Evolutionary conservation across 2,113 vertebrate genomes (phyloP), one percentile per base, ranked within the genome.

Genomic region (Pseudorectes ferrugineus): DNA sequence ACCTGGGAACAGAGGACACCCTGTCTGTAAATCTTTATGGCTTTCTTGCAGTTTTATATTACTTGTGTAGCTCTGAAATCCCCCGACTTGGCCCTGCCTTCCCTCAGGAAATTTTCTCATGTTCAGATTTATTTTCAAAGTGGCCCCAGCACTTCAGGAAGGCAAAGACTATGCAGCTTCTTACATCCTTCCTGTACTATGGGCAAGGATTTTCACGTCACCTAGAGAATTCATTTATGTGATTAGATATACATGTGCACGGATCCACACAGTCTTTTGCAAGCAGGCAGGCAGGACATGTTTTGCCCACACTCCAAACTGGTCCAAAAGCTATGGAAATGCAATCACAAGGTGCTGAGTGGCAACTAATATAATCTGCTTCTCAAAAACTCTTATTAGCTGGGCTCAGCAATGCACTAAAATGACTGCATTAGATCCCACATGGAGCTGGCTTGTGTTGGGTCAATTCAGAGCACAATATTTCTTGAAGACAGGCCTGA

Each of bases 341-440:
- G 28, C 55, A 94, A 94, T 95, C 79, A 91, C 42, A 88, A 92
- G 79, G 88, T 93, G 91, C 55, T 94, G 92, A 95, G 91, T 97
- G 85, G 77, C 72, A 94, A 77, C 75, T 71, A 88, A 95, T 92
- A 93, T 74, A 93, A 90, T 74, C 59, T 83, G 3, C 79, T 88
- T 80, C 83, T 92, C 72, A 88, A 93, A 92, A 94, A 21, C 1
- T 1, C 82, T 46, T 92, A 48, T 59, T 83, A 94, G 46, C 59
- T 93, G 72, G 75, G 49, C 62, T 97, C 67, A 46, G 82, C 75
- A 90, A 70, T 46, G 58, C 51, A 74, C 55, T 94, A 67, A 88
- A 94, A 91, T 86, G 38, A 51, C 67, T 94, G 31, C 79, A 66
- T 68, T 66, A 67, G 76, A 92, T 95, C 85, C 79, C 71, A 77